phyloP scores from a whole-genome alignment of 2,113 vertebrate genomes.

The Jacana jacana region DNA sequence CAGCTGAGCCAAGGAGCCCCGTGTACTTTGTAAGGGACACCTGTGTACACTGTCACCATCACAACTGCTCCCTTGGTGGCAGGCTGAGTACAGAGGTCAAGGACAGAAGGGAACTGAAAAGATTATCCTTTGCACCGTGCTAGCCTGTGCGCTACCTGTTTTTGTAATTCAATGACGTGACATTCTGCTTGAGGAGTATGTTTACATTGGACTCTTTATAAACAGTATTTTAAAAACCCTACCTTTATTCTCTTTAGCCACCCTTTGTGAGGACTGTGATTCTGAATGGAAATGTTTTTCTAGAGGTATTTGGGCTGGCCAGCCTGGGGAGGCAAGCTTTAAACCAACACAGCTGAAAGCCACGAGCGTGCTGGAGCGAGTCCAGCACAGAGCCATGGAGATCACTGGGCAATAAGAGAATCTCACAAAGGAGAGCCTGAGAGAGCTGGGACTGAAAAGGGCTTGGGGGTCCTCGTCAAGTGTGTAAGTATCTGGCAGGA shows the following conservation, averaged over 20 bases:
- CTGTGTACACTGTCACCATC: neutral
- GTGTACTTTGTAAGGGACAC: neutral
- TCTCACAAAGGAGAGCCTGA: neutral
- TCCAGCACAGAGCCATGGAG: neutral
- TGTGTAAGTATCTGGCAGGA: neutral
- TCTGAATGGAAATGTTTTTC: neutral
- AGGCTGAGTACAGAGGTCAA: constrained; percentile 49
- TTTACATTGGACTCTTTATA: neutral
- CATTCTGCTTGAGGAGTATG: constrained; percentile 3
- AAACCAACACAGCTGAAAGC: neutral
- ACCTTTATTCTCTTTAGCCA: neutral
- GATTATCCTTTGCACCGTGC: neutral
- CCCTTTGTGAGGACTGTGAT: neutral
- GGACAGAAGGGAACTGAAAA: neutral
- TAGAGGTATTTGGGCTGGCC: neutral
- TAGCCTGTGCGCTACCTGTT: neutral
- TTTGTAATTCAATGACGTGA: neutral
- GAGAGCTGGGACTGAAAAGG: neutral
- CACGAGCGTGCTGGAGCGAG: neutral
- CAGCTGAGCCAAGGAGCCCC: neutral
- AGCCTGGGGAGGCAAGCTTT: neutral
- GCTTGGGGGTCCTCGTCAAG: neutral
- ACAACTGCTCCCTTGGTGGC: constrained; percentile 25
- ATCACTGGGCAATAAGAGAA: neutral
- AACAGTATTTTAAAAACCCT: neutral